Conservation (phyloP, 2,888 invertebrate genomes). For the Acrobasis suavella region DNA sequence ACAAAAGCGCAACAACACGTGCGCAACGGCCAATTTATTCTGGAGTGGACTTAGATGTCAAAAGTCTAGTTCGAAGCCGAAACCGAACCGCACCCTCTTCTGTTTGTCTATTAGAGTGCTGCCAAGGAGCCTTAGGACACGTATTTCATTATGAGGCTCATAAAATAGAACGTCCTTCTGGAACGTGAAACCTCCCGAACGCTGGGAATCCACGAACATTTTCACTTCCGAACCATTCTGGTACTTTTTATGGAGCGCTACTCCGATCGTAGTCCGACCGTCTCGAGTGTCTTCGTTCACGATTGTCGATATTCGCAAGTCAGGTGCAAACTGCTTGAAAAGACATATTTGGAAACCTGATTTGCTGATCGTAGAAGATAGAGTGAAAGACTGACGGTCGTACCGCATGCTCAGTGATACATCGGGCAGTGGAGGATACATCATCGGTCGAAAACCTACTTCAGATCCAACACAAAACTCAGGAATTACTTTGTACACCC, state of each 20-base stretch:
- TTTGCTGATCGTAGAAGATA: constrained; percentile 65
- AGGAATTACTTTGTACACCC: constrained; percentile 62
- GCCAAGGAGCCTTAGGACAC: constrained; percentile 60
- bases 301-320: constrained; percentile 64
- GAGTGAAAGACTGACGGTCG: constrained; percentile 50
- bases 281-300: constrained; percentile 56
- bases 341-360: constrained; percentile 66
- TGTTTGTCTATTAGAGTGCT: constrained; percentile 70
- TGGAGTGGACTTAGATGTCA: constrained; percentile 40
- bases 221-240: constrained; percentile 65
- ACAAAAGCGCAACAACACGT: constrained; percentile 51
- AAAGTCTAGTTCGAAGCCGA: constrained; percentile 73
- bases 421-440: constrained; percentile 52
- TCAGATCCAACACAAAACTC: constrained; percentile 65
- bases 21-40: constrained; percentile 36
- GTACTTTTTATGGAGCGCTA: constrained; percentile 66
- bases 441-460: constrained; percentile 56
- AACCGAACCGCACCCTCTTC: constrained; percentile 63
- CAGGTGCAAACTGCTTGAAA: constrained; percentile 62
- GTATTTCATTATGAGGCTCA: constrained; percentile 59
- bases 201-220: constrained; percentile 70
- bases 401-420: constrained; percentile 67
- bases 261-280: constrained; percentile 53
- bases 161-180: constrained; percentile 67
- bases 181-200: constrained; percentile 70